Evolutionary conservation across 2,797 vertebrate genomes (phyloP), one percentile per base, ranked within the genome.

Genomic region (Amphiprion clarkii): DNA sequence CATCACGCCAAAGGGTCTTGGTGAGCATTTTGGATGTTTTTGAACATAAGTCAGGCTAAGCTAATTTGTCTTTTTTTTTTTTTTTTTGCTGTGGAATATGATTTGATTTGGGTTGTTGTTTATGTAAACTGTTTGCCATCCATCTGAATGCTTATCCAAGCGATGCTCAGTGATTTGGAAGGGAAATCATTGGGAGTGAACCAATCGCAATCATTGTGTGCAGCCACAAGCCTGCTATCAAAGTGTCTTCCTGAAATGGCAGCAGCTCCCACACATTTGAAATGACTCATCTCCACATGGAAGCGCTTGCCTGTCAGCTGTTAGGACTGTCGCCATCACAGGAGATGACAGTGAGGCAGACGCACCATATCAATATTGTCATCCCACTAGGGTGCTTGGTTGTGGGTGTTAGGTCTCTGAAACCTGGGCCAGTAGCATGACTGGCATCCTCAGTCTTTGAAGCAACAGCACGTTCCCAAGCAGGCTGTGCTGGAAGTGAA

Each of bases 1-100:
- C 49, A 96, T 99, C 85, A 87, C 87, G 39, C 96, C 98, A 16
- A 97, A 97, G 88, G 98, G 97, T 40, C 74, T 96, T 33, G 98
- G 98, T 99, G 64, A 93, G 93, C 48, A 11, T 60, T 67, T 54
- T 36, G 27, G 3, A 52, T 51, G 31, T 58, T 48, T 57, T 56
- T 62, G 4, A 39, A 8, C 19, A 1, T 3, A 17, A 11, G 23
- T 64, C 48, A 16, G 44, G 12, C 40, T n/a, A 16, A 44, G 27
- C 74, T 52, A 23, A 27, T 59, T 56, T 66, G 9, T 19, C 2
- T 19, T 44, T 17, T 17, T 44, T 48, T 40, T 48, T 40, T 29
- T 17, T 29, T 61, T 40, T 57, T 54, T 52, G 17, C 16, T n/a
- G 14, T 64, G 25, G 39, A 71, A 63, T 81, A 78, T 63, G 21